Evolutionary conservation across 2,113 vertebrate species (phyloP), one percentile per base, ranked within the genome.

Genomic region (Brachypodius melanocephalos): DNA sequence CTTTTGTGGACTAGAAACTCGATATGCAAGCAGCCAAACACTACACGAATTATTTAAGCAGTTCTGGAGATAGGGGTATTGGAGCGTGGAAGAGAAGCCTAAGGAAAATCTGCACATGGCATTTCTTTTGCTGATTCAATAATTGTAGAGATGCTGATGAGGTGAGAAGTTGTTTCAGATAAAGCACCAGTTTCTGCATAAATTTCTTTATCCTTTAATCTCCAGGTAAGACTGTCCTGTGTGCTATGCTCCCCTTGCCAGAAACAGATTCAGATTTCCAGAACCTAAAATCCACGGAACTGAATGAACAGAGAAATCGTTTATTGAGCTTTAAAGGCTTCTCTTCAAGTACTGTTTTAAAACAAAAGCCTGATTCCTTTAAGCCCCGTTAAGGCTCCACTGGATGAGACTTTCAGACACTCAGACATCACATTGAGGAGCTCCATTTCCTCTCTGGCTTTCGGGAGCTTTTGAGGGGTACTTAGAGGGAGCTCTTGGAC

Each of bases 321-420:
- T 77, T 67, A 25, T 19, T 17, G 55, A 57, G 90, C 66, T 92
- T 85, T 89, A 91, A 90, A 78, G 61, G 57, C 86, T 94, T 90
- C 5, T 0, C 66, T 90, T 74, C 57, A 15, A 86, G 34, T 8
- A 7, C 34, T 43, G 51, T 43, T 65, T 67, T 51, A 65, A 90
- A 95, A 83, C 92, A 94, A 97, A 87, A 83, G 59, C 65, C n/a
- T 92, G 74, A 91, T 31, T 87, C 77, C 90, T 83, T 61, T 94
- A 69, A 90, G 74, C 74, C 7, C 3, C 3, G 28, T 43, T 67
- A 91, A 91, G 78, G 86, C 78, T 91, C 75, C 34, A 13, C 69
- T 40, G 83, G 88, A 82, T 7, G 25, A 92, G 91, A 83, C 61
- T 59, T 40, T 46, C 78, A 89, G 93, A 28, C 81, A 75, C 51